Base-by-base conservation (phyloP, 2,113 vertebrate genomes). In the Leptobrachium ailaonicum region DNA sequence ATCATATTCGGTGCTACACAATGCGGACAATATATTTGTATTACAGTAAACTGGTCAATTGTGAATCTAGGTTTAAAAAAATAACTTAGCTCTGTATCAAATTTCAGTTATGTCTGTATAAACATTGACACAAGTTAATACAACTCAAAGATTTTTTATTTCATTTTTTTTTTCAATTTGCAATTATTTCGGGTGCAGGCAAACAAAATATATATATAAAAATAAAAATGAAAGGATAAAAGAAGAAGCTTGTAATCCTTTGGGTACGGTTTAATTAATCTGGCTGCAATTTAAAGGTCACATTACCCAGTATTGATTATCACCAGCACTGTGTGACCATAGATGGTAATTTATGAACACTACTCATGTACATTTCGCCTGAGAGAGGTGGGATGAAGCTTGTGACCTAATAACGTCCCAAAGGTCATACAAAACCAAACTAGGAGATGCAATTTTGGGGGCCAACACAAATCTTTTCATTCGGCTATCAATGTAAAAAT, bases 21-120 rank as follows among this genome's bases (percentile, higher is more conserved):
- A 79, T 83, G 80, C 86, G 83, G 85, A 82, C 84, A 83, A 88
- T 86, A 85, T 84, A 83, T 80, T 62, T 88, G 80, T 83, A 77
- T 91, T 91, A 94, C 90, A 92, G 90, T 93, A 90, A 88, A 91
- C 87, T 92, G 92, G 90, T 93, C 90, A 88, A 91, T 85, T 87
- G 88, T 90, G 89, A 91, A 91, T 90, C 87, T 88, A 92, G 85
- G 90, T 82, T 80, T 93, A 94, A 91, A 92, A 92, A 93, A 92
- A 94, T 93, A 92, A 92, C 90, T 92, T 89, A 87, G 91, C 90
- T 94, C 89, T 92, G 89, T 94, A 94, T 94, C 90, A 93, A 93
- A 94, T 54, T 93, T 89, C 91, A 93, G 91, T 90, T 90, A 85
- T 84, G 90, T 91, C 92, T 91, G 85, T 91, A 91, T 93, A 92